Evolutionary conservation across 2,888 invertebrate genomes (phyloP), one percentile per base, ranked within the genome.

Genomic region (Ceratothoa steindachneri): DNA sequence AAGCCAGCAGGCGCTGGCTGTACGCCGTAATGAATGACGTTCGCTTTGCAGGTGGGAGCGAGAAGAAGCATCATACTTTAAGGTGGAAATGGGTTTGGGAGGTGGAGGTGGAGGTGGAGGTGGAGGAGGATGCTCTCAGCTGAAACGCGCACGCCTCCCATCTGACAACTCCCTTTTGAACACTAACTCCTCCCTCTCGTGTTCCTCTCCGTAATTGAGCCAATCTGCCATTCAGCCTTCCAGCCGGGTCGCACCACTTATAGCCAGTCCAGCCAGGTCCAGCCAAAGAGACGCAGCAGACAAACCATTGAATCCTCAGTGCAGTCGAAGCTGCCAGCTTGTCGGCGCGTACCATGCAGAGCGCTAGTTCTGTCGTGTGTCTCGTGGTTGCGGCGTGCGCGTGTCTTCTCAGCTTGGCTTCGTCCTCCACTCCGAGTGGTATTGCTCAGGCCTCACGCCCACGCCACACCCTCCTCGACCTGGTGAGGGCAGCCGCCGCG

Each of bases 281-380:
- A 15, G 7, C 41, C 22, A 19, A 41, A 24, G 51, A 67, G 5
- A n/a, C n/a, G 4, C 66, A 12, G 41, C 30, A 12, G 67, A 30
- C 12, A 41, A 41, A 12, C 4, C 29, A 67, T 29, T 9, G 1
- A n/a, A 31, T 30, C 67, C 30, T 68, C 71, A 75, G 75, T 72
- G 71, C 75, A 75, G 75, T 75, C 60, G 64, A 24, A 67, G 64
- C 68, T 60, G 75, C 69, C 71, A 75, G 71, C 74, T 67, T 64
- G 74, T 60, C 67, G 71, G 71, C 68, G 70, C 75, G 75, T 75
- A 75, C 68, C 75, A 75, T 75, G 75, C 75, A 75, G 71, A 75
- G 68, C 71, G 53, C 67, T 67, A 71, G 75, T 60, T 51, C 71
- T 68, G 71, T 75, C 68, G 65, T 75, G 66, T 75, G 67, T 64